Conservation (phyloP, 1,140 invertebrate genomes). For the Dryas iulia region DNA sequence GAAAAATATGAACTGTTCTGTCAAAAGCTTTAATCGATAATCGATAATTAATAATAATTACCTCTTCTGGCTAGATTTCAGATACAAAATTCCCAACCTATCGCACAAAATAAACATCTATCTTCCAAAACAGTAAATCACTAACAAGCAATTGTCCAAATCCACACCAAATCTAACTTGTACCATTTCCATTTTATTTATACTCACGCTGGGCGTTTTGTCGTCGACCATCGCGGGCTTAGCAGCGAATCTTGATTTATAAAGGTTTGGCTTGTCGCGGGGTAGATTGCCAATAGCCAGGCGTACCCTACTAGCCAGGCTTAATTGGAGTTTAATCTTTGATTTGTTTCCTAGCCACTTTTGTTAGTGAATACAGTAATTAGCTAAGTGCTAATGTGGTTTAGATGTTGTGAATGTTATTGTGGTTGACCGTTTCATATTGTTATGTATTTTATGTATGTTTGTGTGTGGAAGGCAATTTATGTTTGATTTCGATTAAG, state of each 20-base stretch:
- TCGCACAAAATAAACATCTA: too few species aligned
- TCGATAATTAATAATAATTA: too few species aligned
- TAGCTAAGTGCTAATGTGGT: conserved; percentile 13
- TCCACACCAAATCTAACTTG: neutral
- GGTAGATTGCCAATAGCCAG: conserved; percentile 23
- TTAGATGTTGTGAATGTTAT: neutral
- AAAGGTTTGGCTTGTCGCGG: conserved; percentile 36
- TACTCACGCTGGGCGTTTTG: conserved; percentile 29
- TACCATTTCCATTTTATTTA: neutral
- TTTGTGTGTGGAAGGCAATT: neutral
- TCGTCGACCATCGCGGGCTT: conserved; percentile 33
- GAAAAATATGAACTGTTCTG: too few species aligned
- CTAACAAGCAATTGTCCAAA: neutral
- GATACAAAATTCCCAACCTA: too few species aligned
- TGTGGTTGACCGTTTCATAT: neutral
- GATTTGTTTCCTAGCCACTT: conserved; percentile 12
- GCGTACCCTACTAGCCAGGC: too few species aligned
- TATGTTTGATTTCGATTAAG: neutral
- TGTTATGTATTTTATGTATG: neutral
- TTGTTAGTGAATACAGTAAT: conserved; percentile 7
- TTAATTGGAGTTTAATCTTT: conserved; percentile 33
- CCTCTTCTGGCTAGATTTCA: too few species aligned
- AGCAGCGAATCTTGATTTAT: conserved; percentile 45
- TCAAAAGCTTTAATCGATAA: too few species aligned
- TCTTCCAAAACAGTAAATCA: neutral